Evolutionary conservation across 2,113 vertebrate genomes (phyloP).

Genomic region (Micronycteris hirsuta): DNA sequence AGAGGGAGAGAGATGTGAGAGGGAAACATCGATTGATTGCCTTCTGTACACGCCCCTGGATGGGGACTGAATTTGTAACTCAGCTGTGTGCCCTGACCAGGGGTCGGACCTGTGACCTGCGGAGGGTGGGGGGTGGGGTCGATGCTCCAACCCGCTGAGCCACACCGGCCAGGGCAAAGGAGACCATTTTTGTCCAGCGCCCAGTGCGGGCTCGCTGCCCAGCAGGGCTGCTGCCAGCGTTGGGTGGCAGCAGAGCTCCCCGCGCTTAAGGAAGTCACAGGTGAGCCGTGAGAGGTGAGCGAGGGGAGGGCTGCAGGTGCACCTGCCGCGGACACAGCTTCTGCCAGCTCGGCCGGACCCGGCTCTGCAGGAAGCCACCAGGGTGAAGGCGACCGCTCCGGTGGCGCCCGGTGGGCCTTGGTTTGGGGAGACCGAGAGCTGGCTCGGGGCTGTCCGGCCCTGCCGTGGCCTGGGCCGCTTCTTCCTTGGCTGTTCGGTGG

Average conservation of each 20-base stretch:
- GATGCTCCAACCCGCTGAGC: no score
- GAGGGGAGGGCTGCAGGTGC: rapidly evolving
- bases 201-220: rapidly evolving
- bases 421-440: rapidly evolving
- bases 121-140: no score
- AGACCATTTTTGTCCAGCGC: background rate
- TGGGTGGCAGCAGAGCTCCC: background rate
- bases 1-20: no score
- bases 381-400: rapidly evolving
- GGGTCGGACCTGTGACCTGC: no score
- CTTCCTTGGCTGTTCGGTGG: background rate
- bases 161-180: background rate
- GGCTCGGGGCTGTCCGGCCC: background rate
- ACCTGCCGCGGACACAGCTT: rapidly evolving
- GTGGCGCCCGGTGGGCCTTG: background rate
- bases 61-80: no score
- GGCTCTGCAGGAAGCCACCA: background rate
- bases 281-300: rapidly evolving
- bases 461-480: rapidly evolving
- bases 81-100: no score
- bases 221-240: background rate
- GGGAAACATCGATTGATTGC: no score
- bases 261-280: rapidly evolving
- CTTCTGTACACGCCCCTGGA: no score
- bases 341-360: background rate